Evolutionary conservation across 2,888 invertebrate species (phyloP).

Genomic region (Acrocyrtus sp.): DNA sequence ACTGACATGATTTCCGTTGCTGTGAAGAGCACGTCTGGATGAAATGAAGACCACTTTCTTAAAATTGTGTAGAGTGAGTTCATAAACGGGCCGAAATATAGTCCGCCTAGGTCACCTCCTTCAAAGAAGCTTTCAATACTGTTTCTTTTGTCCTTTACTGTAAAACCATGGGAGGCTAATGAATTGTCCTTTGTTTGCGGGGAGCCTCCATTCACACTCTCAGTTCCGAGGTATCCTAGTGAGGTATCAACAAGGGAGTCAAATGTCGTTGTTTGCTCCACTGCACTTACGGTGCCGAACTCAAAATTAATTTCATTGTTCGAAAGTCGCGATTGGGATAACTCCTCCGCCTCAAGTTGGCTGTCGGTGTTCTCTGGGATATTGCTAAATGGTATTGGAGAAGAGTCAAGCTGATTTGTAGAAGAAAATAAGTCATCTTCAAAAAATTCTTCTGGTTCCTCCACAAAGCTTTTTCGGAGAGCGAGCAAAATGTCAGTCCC

Average conservation of each 20-base stretch:
- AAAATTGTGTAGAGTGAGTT: slow-evolving; percentile 55
- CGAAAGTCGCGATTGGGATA: slow-evolving; percentile 1
- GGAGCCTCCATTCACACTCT: no score
- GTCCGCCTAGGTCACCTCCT: slow-evolving; percentile 1
- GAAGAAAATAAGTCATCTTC: slow-evolving; percentile 44
- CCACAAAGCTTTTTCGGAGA: slow-evolving; percentile 5
- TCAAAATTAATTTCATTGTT: slow-evolving; percentile 3
- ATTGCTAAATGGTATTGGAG: background rate
- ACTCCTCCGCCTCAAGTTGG: no score
- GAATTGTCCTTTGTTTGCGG: no score
- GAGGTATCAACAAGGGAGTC: no score
- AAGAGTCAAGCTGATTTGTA: slow-evolving; percentile 14
- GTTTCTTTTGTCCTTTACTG: slow-evolving; percentile 15
- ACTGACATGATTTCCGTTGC: slow-evolving; percentile 57
- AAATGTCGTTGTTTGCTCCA: no score
- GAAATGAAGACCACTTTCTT: slow-evolving; percentile 46
- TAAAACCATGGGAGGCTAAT: no score
- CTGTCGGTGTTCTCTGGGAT: background rate
- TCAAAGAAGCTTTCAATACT: slow-evolving; percentile 13
- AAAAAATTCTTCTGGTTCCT: slow-evolving; percentile 49
- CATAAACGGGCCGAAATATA: slow-evolving; percentile 58
- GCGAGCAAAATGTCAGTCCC: slow-evolving; percentile 55
- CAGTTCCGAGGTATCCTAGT: no score
- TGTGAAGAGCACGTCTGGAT: slow-evolving; percentile 53
- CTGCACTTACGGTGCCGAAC: background rate